phyloP scores from a whole-genome alignment of 2,113 vertebrate genomes.

The Hystrix brachyura region DNA sequence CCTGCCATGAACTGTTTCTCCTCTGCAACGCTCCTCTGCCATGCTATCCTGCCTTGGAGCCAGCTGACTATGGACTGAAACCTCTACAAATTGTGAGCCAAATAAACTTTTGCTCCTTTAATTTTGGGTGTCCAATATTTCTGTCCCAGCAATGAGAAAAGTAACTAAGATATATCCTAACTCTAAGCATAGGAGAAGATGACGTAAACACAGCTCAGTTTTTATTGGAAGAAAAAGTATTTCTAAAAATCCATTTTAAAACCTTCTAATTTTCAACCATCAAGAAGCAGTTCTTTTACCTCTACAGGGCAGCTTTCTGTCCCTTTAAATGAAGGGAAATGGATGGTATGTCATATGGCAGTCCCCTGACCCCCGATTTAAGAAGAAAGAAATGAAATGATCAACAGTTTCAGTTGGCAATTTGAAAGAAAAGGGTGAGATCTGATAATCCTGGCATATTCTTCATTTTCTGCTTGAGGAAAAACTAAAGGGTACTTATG shows the following conservation, averaged over 20 bases:
- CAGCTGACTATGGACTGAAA: too few species aligned
- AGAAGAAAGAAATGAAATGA: slow-evolving; percentile 61
- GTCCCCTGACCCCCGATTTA: not conserved
- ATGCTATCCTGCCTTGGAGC: too few species aligned
- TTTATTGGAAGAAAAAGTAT: not conserved
- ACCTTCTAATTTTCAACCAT: slow-evolving; percentile 8
- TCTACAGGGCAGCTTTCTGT: not conserved
- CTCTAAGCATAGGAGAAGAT: not conserved
- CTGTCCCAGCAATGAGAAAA: too few species aligned
- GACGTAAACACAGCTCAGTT: not conserved
- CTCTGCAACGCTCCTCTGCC: too few species aligned
- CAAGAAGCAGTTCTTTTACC: slow-evolving; percentile 36
- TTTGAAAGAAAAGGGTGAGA: slow-evolving; percentile 21
- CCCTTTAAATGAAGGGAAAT: slow-evolving; percentile 37
- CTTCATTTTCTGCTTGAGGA: slow-evolving; percentile 79
- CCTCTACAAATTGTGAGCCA: too few species aligned
- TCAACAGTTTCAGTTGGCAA: not conserved
- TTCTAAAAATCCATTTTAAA: slow-evolving; percentile 13
- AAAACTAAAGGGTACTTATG: slow-evolving; percentile 70
- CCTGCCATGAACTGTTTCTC: too few species aligned
- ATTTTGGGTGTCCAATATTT: too few species aligned
- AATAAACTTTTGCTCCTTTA: too few species aligned
- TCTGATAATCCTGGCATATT: slow-evolving; percentile 30
- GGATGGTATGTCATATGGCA: not conserved
- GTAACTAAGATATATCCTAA: too few species aligned